Evolutionary conservation across 2,888 invertebrate species (phyloP), one percentile per base, ranked within the genome.

Genomic region (Perizoma flavofasciatum): DNA sequence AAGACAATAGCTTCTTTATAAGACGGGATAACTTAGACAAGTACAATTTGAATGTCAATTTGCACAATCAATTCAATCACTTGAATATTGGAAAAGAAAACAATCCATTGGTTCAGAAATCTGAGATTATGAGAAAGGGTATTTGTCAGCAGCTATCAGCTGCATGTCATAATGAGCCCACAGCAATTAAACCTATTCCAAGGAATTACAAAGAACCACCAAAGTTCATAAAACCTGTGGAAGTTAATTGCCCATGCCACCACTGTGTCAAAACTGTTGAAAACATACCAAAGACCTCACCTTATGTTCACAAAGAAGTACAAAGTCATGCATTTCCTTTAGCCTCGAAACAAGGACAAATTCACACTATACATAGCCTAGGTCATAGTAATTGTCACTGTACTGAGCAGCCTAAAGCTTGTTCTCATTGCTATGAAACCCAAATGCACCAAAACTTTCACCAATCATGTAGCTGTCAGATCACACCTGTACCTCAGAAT

Each of bases 1-100:
- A 77, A 69, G 78, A 83, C 61, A 77, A 83, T 62, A 79, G 82
- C 58, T 92, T 91, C 65, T 92, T 92, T 61, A 75, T 91, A 56
- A 84, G 75, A 64, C 78, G 81, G 44, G 82, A 82, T 39, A 83
- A 86, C 65, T 69, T 86, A 50, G 71, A 72, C 1, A 80, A 79
- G 40, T 69, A 78, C 34, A 56, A 73, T 60, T 62, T 71, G 9
- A 67, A 70, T 63, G 33, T 66, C 4, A 73, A 73, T 54, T 34
- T 86, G 43, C 72, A 78, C 34, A 73, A 70, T 10, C 77, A 82
- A 50, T 65, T 87, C 2, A 75, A 75, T 52, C 75, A 64, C 32
- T 58, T 86, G 44, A 73, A 64, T 62, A 59, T 85, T 49, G 79
- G 76, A 11, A 91, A 88, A 66, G 89, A 90, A 68, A 89, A 88